Base-by-base conservation (phyloP, 1,140 invertebrate genomes). In the Apolygus lucorum region DNA sequence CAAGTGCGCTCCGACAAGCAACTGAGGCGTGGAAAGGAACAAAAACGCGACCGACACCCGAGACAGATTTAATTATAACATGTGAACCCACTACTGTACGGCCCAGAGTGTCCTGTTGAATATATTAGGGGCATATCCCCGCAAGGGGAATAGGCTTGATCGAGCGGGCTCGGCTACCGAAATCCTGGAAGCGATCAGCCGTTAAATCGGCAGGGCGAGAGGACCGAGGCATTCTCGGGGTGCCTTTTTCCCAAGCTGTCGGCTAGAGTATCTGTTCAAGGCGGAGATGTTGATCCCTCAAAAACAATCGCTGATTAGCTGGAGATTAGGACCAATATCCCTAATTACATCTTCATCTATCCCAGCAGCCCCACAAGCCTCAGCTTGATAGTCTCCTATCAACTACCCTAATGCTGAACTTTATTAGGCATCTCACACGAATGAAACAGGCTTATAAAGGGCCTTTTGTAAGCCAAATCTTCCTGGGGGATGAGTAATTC, bases 51-150 rank as follows among this genome's bases (percentile, higher is more conserved):
- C 64, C 64, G 64, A 66, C 64, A 66, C 29, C 64, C 64, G 64
- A 66, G 64, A 66, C 64, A 66, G 64, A 66, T 66, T 66, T 66
- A 66, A 66, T 66, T 66, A 66, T 28, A 66, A 66, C 28, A 66
- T 66, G 64, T 66, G 64, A 66, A 66, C 64, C 64, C 64, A 66
- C 64, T 66, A 66, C 64, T 66, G 64, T 66, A 29, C 64, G 64
- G 64, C 64, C 64, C 64, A 66, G 64, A 66, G 64, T 66, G 64
- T 66, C 64, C 64, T 34, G 64, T 29, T 66, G 64, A 66, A 66
- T 66, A 66, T 34, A 66, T 66, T 66, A 66, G 27, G 64, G 29
- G 28, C 28, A 66, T 63, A 63, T 63, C 62, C 62, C 34, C 34
- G 4, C 34, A 42, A 42, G 34, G 17, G 34, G 34, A 4, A n/a